These are phyloP conservation scores for Mya arenaria DNA, from an alignment of 1,140 invertebrate genomes.

Conservation along the genomic window DNA sequence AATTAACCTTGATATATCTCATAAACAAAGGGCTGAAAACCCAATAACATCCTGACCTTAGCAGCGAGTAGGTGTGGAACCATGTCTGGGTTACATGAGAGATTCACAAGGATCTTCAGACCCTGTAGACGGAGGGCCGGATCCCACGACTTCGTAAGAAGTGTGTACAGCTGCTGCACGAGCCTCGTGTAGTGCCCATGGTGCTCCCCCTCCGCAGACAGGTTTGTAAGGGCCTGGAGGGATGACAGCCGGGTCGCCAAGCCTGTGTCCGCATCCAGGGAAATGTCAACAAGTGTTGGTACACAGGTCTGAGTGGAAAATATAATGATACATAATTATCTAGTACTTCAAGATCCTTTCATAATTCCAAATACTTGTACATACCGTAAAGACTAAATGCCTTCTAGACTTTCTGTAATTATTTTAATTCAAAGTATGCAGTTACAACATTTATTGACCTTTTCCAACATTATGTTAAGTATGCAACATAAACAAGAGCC, in stretches of 20 bases:
- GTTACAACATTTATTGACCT: too few relatives aligned
- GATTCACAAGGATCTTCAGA: conserved; percentile 85
- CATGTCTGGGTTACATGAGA: conserved; percentile 85
- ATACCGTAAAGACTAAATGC: too few relatives aligned
- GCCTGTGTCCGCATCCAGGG: conserved; percentile 64
- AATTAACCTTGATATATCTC: too few relatives aligned
- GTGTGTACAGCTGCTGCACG: conserved; percentile 71
- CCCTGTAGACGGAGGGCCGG: conserved; percentile 82
- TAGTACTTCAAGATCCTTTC: too few relatives aligned
- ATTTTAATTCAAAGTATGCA: too few relatives aligned
- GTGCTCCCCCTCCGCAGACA: conserved; percentile 70
- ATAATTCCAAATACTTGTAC: too few relatives aligned
- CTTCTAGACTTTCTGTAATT: too few relatives aligned
- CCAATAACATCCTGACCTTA: too few relatives aligned
- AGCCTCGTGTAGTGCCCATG: conserved; percentile 74
- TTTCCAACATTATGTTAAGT: too few relatives aligned
- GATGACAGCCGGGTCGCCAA: conserved; percentile 72
- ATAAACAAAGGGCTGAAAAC: too few relatives aligned
- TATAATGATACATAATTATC: too few relatives aligned
- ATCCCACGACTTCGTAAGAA: conserved; percentile 62
- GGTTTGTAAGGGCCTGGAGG: conserved; percentile 78
- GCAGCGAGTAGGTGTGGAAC: conserved; percentile 85
- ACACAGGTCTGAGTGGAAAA: conserved; percentile 69
- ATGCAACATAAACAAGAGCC: too few relatives aligned
- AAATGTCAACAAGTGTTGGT: conserved; percentile 71